These are phyloP conservation scores for Hybognathus amarus DNA, from an alignment of 2,797 vertebrate genomes.

Conservation along the genomic window DNA sequence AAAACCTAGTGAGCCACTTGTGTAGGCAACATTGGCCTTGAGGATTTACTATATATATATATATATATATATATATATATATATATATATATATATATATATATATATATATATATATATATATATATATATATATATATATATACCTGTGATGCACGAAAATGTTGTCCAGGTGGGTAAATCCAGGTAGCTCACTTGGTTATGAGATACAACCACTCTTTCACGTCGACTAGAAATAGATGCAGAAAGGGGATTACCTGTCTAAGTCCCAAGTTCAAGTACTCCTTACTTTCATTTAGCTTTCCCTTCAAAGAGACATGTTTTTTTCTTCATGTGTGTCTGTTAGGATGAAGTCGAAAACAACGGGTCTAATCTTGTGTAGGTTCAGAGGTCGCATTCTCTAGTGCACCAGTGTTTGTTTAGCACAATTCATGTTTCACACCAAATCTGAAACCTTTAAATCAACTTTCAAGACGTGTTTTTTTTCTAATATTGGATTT, in stretches of 20 bases:
- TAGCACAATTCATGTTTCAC: neutral
- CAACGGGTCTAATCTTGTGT: neutral
- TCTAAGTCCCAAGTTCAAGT: neutral
- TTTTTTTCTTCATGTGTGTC: neutral
- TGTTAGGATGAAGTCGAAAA: neutral
- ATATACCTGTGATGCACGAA: neutral
- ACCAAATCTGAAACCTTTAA: neutral
- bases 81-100: too few relatives aligned
- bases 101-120: too few relatives aligned
- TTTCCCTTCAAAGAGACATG: neutral
- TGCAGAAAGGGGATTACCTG: neutral
- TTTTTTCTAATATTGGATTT: neutral
- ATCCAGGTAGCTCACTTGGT: neutral
- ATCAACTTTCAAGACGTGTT: too few relatives aligned
- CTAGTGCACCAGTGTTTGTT: neutral
- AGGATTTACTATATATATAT: neutral
- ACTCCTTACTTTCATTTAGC: constrained; percentile 3
- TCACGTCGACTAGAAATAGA: neutral
- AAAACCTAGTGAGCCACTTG: neutral
- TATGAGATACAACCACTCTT: neutral
- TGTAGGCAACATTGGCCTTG: too few relatives aligned
- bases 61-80: too few relatives aligned
- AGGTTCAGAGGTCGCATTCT: neutral
- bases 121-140: too few relatives aligned
- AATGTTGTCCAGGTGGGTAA: neutral